A percentile compares a stretch with the other conserved stretches of the same genome.
These are phyloP conservation scores for Leptothorax acervorum DNA, from an alignment of 2,888 invertebrate species.

Conservation along the genomic window DNA sequence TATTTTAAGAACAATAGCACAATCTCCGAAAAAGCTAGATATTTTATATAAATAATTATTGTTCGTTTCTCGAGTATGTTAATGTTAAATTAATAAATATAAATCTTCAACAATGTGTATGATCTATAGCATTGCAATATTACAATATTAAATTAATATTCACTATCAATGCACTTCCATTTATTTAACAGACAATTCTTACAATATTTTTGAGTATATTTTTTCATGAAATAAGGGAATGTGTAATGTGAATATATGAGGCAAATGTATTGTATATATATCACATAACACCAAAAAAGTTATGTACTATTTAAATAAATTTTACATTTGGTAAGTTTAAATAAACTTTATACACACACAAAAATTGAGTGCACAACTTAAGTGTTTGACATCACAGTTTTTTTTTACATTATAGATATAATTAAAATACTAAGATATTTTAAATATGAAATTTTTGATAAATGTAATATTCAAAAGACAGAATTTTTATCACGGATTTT, in stretches of 20 bases:
- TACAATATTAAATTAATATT: background rate
- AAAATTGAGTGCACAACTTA: background rate
- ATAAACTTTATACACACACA: conserved; percentile 16
- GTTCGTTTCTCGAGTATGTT: background rate
- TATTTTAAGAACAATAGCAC: background rate
- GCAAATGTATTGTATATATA: background rate
- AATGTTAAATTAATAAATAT: conserved; percentile 14
- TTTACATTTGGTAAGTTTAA: background rate
- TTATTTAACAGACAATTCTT: conserved; percentile 17
- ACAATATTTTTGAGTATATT: conserved; percentile 12
- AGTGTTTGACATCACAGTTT: conserved; percentile 7
- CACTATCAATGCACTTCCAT: conserved; percentile 8
- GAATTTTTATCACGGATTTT: background rate
- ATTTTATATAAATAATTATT: background rate
- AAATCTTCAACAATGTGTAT: conserved; percentile 39
- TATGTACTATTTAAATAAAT: conserved; percentile 6
- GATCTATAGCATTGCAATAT: conserved; percentile 41
- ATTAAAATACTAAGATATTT: background rate
- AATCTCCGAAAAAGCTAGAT: background rate
- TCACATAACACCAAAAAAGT: background rate
- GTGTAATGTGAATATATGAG: conserved; percentile 1
- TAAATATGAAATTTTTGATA: conserved; percentile 2
- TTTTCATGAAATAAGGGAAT: conserved; percentile 20
- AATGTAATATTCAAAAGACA: background rate
- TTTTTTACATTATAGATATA: background rate